Evolutionary conservation across 2,113 vertebrate species (phyloP).

Genomic region (Ailuropoda melanoleuca): DNA sequence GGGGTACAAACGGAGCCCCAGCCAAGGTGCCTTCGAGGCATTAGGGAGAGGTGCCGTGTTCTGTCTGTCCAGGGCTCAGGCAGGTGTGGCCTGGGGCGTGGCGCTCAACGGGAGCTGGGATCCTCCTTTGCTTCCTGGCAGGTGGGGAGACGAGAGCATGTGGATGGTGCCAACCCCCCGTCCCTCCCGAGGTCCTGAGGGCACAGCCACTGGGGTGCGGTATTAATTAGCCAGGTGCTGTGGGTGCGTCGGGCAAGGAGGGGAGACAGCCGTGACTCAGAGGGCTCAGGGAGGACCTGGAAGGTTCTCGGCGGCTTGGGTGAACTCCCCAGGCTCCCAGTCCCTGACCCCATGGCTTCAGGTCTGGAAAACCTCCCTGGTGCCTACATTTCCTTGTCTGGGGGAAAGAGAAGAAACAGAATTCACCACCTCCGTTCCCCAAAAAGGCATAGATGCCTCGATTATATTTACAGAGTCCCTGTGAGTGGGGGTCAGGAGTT

Average conservation of each 20-base stretch:
- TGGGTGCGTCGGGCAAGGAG: background rate
- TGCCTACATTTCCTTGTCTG: background rate
- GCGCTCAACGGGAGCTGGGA: background rate
- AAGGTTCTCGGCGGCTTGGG: background rate
- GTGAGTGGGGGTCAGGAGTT: background rate
- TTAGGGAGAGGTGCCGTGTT: background rate
- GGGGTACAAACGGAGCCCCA: accelerated
- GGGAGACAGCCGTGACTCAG: background rate
- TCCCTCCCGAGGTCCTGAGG: background rate
- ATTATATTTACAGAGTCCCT: background rate
- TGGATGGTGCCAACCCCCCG: background rate
- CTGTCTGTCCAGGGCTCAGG: background rate
- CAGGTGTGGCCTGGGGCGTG: background rate
- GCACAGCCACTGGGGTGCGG: background rate
- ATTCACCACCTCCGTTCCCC: background rate
- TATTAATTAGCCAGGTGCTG: background rate
- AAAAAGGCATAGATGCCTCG: background rate
- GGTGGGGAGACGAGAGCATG: background rate
- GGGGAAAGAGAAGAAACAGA: background rate
- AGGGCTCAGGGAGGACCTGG: background rate
- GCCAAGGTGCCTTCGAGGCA: background rate
- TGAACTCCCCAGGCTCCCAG: background rate
- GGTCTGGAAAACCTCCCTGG: background rate
- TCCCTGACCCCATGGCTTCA: background rate
- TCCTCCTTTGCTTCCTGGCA: background rate